Evolutionary conservation across 1,140 invertebrate genomes (phyloP), one percentile per base, ranked within the genome.

Genomic region (Araneus ventricosus): DNA sequence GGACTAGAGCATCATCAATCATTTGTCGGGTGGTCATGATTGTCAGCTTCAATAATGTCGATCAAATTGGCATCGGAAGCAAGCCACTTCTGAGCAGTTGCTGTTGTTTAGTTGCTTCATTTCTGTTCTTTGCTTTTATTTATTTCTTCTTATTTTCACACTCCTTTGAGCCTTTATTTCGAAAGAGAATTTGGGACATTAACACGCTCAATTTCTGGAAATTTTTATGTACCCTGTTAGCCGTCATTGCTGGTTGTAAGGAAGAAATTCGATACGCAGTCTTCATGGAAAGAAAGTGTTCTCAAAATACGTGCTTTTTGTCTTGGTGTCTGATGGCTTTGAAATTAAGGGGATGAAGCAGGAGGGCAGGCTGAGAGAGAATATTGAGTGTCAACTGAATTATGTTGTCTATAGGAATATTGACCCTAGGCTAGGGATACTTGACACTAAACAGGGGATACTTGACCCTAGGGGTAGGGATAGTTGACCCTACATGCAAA

Each of bases 41-140:
- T 75, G 67, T 75, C 67, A 75, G 34, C 27, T 75, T 75, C 34
- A 75, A 75, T 75, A 75, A 75, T 30, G 34, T 30, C 7, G 34
- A 75, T 37, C 67, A 75, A 37, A 75, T 30, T 75, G 30, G 67
- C 34, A 75, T 75, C 30, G 67, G 67, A 75, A 75, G 27, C 67
- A 6, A 37, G 30, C 17, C 10, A 17, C 3, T 75, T 75, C 34
- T 0, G 4, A 14, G 17, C 20, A 14, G 17, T 75, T 75, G 7
- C 6, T n/a, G 8, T 52, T 52, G 8, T 52, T 52, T 0, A 14
- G 45, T 17, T n/a, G 3, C 24, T 67, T 27, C 27, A n/a, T n/a
- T 67, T 67, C 27, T n/a, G 27, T 63, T 63, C 8, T 67, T 10
- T 2, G 0, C 3, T 8, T 67, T 30, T 14, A 10, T 67, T 27